phyloP scores from a whole-genome alignment of 2,888 invertebrate genomes.

The Microctonus brassicae region DNA sequence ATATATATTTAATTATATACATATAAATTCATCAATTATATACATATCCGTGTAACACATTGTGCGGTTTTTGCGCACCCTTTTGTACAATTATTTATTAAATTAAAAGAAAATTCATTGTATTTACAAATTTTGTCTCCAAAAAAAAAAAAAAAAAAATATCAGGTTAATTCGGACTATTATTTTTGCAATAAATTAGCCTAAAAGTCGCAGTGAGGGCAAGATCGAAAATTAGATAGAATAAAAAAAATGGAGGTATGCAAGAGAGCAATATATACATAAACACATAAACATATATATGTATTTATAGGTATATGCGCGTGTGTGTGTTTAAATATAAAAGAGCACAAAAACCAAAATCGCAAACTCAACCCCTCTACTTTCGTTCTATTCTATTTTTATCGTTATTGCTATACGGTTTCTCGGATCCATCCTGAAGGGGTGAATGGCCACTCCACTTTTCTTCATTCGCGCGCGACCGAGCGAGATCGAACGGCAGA shows the following conservation, averaged over 20 bases:
- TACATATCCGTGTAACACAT: not conserved
- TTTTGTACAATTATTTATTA: too few relatives aligned
- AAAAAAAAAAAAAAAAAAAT: not conserved
- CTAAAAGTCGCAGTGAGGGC: not conserved
- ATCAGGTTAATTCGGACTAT: not conserved
- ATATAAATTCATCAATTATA: slow-evolving; percentile 9
- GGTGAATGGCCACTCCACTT: slow-evolving; percentile 43
- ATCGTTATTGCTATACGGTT: slow-evolving; percentile 49
- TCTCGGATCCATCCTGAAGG: slow-evolving; percentile 39
- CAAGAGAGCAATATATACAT: too few relatives aligned
- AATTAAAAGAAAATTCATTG: too few relatives aligned
- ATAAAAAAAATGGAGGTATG: not conserved
- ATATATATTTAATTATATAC: slow-evolving; percentile 16
- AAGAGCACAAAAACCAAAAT: slow-evolving; percentile 22
- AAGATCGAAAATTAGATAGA: not conserved
- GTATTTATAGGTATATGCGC: too few relatives aligned
- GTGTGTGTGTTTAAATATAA: too few relatives aligned
- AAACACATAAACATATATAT: not conserved
- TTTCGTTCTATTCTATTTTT: slow-evolving; percentile 51
- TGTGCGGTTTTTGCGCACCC: too few relatives aligned
- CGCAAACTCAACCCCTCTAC: slow-evolving; percentile 24
- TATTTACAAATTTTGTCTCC: too few relatives aligned
- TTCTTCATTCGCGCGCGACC: slow-evolving; percentile 37
- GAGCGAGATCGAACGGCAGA: slow-evolving; percentile 32
- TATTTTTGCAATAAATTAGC: not conserved